Evolutionary conservation across 2,113 vertebrate genomes (phyloP).

Genomic region (Onychostruthus taczanowskii): DNA sequence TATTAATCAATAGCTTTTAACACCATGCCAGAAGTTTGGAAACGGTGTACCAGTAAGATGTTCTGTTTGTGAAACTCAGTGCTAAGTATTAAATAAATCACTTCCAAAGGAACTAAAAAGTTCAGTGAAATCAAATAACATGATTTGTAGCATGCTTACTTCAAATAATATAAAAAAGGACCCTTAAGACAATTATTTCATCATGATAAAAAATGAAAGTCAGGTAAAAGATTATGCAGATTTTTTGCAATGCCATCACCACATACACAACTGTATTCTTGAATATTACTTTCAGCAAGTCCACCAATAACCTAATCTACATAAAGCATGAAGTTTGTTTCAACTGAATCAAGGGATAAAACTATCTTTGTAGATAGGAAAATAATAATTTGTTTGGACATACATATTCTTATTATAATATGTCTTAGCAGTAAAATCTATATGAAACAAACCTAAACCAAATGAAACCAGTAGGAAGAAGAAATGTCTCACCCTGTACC

Average conservation of each 20-base stretch:
- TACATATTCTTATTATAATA: background rate
- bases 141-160: background rate
- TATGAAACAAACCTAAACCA: background rate
- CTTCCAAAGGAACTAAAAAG: background rate
- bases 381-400: background rate
- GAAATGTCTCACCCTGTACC: background rate
- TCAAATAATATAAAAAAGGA: background rate
- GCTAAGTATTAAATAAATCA: background rate
- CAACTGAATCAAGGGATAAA: background rate
- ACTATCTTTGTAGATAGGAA: background rate
- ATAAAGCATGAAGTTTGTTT: background rate
- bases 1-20: background rate
- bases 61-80: background rate
- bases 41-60: background rate
- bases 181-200: background rate
- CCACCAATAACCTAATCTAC: background rate
- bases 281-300: background rate
- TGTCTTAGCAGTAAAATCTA: background rate
- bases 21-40: background rate
- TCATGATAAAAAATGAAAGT: background rate
- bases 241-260: background rate
- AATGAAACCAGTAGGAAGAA: background rate
- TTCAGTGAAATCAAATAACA: background rate
- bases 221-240: background rate
- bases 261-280: accelerated